Percentiles rank a stretch among this genome's conserved stretches.
Evolutionary conservation across 2,113 vertebrate genomes (phyloP).

Genomic region (Lepisosteus oculatus): DNA sequence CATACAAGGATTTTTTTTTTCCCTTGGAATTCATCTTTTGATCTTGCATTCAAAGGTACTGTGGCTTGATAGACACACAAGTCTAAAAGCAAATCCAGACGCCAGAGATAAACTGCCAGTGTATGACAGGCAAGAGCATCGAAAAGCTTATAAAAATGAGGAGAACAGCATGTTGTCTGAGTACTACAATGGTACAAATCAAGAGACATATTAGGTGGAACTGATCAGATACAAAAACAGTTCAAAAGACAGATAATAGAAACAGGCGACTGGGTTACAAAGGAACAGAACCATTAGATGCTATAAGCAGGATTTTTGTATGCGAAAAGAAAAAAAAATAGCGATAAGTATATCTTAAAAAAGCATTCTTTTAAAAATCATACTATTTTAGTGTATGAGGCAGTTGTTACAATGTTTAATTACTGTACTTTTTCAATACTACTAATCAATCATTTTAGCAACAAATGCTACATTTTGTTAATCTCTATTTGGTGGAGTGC

Average conservation of each 20-base stretch:
- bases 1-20: slow-evolving; percentile 72
- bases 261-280: slow-evolving; percentile 62
- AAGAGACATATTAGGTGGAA: slow-evolving; percentile 83
- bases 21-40: slow-evolving; percentile 82
- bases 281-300: slow-evolving; percentile 29
- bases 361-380: too few species aligned
- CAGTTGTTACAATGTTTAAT: too few species aligned
- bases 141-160: slow-evolving; percentile 75
- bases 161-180: slow-evolving; percentile 76
- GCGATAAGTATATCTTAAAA: too few species aligned
- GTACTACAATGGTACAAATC: slow-evolving; percentile 80
- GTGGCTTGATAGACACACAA: slow-evolving; percentile 82
- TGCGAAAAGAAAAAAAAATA: too few species aligned
- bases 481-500: too few species aligned
- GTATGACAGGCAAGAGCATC: slow-evolving; percentile 83
- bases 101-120: slow-evolving; percentile 80
- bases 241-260: slow-evolving; percentile 82
- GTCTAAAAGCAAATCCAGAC: slow-evolving; percentile 85
- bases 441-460: too few species aligned
- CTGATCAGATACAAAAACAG: slow-evolving; percentile 82
- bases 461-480: too few species aligned
- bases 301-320: slow-evolving; percentile 24
- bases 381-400: too few species aligned
- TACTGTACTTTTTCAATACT: too few species aligned
- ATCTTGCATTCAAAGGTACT: slow-evolving; percentile 85